These are phyloP conservation scores for Agrochola macilenta DNA, from an alignment of 2,888 invertebrate species.

Conservation along the genomic window DNA sequence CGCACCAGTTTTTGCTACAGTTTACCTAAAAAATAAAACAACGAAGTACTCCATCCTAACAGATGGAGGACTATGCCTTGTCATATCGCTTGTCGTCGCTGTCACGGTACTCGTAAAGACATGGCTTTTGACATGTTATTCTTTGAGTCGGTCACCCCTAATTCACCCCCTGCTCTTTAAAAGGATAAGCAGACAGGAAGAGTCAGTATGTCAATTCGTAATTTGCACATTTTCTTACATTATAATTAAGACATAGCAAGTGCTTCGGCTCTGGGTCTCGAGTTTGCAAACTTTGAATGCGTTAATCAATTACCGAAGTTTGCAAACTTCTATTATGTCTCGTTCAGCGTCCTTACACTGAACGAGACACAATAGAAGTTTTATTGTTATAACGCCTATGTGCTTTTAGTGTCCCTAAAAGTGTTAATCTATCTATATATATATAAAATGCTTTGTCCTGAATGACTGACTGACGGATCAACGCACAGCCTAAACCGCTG, in stretches of 20 bases:
- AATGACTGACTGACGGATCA: no score
- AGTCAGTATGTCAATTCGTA: slow-evolving; percentile 13
- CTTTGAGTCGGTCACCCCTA: slow-evolving; percentile 13
- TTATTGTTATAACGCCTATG: no score
- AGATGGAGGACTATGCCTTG: slow-evolving; percentile 43
- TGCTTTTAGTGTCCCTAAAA: no score
- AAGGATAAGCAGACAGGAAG: not conserved
- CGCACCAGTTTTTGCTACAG: not conserved
- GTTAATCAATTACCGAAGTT: no score
- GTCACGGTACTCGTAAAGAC: slow-evolving; percentile 55
- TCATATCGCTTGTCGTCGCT: slow-evolving; percentile 49
- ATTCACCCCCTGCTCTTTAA: slow-evolving; percentile 14
- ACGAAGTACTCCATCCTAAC: not conserved
- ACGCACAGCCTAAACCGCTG: no score
- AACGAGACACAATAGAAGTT: no score
- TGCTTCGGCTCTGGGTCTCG: not conserved
- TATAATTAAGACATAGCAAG: no score
- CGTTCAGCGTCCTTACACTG: no score
- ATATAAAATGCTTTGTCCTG: no score
- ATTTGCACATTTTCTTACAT: not conserved
- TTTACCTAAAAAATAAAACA: not conserved
- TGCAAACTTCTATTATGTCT: no score
- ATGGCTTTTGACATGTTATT: slow-evolving; percentile 49
- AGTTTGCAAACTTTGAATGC: not conserved
- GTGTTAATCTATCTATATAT: no score